Percentiles rank a stretch among this genome's conserved stretches.
Conservation (phyloP, 2,888 invertebrate genomes). For the Congeria kusceri region DNA sequence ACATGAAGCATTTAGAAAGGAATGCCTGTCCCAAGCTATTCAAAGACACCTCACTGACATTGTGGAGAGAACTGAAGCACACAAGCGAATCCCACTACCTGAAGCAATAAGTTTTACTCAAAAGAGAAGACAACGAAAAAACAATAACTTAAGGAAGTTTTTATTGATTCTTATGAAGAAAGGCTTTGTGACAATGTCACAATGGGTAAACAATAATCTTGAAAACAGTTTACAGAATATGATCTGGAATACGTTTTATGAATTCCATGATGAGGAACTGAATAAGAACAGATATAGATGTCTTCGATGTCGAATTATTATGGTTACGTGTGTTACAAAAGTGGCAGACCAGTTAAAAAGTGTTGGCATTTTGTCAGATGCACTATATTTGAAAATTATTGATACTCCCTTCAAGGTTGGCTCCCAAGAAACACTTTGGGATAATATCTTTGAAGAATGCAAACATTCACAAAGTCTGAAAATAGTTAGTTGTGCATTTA, state of each 20-base stretch:
- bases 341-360: slow-evolving; percentile 37
- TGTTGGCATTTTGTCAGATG: slow-evolving; percentile 39
- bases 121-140: slow-evolving; percentile 5
- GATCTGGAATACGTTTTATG: slow-evolving; percentile 39
- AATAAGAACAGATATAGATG: slow-evolving; percentile 44
- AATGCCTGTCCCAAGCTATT: slow-evolving; percentile 51
- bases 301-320: slow-evolving; percentile 28
- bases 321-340: slow-evolving; percentile 6
- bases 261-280: slow-evolving; percentile 38
- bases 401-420: slow-evolving; percentile 18
- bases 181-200: slow-evolving; percentile 30
- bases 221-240: slow-evolving; percentile 13
- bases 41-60: slow-evolving; percentile 50
- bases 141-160: slow-evolving; percentile 24
- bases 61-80: not conserved
- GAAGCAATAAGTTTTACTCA: slow-evolving; percentile 16
- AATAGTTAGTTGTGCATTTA: slow-evolving; percentile 22
- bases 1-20: slow-evolving; percentile 28
- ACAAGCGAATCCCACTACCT: not conserved
- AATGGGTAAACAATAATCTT: slow-evolving; percentile 34
- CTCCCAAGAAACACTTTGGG: slow-evolving; percentile 40
- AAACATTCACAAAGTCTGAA: not conserved
- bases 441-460: slow-evolving; percentile 26
- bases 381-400: slow-evolving; percentile 10
- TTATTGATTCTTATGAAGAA: slow-evolving; percentile 28